Percentiles rank a stretch among this genome's conserved stretches.
Conservation (phyloP, 2,113 vertebrate species). For the Charina bottae region DNA sequence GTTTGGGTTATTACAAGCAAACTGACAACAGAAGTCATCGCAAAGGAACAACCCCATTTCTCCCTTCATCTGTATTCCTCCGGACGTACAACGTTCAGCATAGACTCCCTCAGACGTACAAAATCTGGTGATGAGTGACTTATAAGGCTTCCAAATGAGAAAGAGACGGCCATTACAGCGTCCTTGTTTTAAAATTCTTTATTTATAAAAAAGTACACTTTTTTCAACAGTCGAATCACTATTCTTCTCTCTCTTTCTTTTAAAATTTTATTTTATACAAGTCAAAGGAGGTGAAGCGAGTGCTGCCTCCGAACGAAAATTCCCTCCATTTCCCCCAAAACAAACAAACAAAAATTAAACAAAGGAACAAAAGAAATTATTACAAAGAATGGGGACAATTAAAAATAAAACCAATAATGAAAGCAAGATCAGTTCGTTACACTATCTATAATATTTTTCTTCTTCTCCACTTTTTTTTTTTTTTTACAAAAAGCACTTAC, state of each 20-base stretch:
- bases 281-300: constrained; percentile 75
- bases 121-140: not conserved
- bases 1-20: not conserved
- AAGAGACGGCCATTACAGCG: not conserved
- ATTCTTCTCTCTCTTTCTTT: constrained; percentile 40
- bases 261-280: constrained; percentile 77
- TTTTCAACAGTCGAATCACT: constrained; percentile 76
- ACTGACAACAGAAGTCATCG: not conserved
- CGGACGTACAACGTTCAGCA: not conserved
- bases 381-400: constrained; percentile 63
- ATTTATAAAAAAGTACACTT: constrained; percentile 87
- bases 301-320: constrained; percentile 71
- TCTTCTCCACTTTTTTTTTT: constrained; percentile 42
- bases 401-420: constrained; percentile 21
- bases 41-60: not conserved
- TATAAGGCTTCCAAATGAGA: not conserved
- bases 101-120: rapidly evolving
- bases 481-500: constrained; percentile 70
- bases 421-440: constrained; percentile 52
- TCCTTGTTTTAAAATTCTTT: constrained; percentile 79
- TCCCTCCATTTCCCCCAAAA: constrained; percentile 49
- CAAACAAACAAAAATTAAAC: constrained; percentile 46
- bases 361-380: constrained; percentile 52
- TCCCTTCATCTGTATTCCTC: not conserved
- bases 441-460: constrained; percentile 29